These are phyloP conservation scores for Epirrhoe tristata DNA, from an alignment of 2,888 invertebrate genomes.

Conservation along the genomic window DNA sequence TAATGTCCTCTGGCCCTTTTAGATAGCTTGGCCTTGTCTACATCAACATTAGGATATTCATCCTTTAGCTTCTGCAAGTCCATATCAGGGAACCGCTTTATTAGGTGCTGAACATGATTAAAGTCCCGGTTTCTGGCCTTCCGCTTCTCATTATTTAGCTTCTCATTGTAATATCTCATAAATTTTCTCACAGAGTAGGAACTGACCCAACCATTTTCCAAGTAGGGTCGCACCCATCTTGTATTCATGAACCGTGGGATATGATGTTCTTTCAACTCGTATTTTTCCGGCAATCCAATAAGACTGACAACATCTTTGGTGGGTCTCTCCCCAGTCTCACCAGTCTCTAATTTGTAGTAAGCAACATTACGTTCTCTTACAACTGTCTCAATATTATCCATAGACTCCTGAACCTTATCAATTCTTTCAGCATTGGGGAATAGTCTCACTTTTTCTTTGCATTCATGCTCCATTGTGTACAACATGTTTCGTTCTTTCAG, in stretches of 20 bases:
- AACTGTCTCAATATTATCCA: constrained; percentile 96
- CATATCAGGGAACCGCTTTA: constrained; percentile 91
- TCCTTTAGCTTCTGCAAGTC: constrained; percentile 89
- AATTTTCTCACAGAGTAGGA: constrained; percentile 87
- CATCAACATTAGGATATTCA: constrained; percentile 91
- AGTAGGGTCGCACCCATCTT: constrained; percentile 86
- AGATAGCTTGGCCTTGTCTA: constrained; percentile 86
- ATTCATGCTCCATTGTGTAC: constrained; percentile 96
- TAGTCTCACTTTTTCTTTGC: constrained; percentile 86
- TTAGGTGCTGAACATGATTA: constrained; percentile 88
- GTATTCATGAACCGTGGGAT: constrained; percentile 89
- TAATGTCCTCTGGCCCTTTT: constrained; percentile 87
- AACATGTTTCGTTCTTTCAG: constrained; percentile 99
- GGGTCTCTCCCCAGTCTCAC: constrained; percentile 92
- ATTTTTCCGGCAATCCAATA: constrained; percentile 86
- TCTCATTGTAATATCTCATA: constrained; percentile 87
- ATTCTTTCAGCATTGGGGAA: constrained; percentile 97
- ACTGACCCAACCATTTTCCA: constrained; percentile 80
- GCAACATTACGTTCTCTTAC: constrained; percentile 97
- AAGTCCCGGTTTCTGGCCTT: constrained; percentile 87
- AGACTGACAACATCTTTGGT: constrained; percentile 83
- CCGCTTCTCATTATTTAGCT: constrained; percentile 84
- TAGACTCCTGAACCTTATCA: constrained; percentile 97
- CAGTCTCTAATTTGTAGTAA: constrained; percentile 95
- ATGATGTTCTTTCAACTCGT: constrained; percentile 86